These are phyloP conservation scores for Catocala sponsa DNA, from an alignment of 2,888 invertebrate genomes.

Conservation along the genomic window DNA sequence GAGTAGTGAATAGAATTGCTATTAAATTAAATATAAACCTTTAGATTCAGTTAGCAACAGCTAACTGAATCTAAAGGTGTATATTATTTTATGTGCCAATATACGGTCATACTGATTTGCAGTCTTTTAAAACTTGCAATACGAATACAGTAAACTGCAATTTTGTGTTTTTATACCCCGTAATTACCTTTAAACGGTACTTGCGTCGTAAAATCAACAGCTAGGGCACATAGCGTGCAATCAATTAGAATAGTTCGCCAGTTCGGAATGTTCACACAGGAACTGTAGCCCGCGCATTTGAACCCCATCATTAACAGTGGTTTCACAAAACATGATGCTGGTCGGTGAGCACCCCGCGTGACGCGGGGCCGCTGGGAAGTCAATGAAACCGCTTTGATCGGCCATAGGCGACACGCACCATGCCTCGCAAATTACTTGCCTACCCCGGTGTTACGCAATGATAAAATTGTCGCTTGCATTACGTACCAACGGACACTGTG, in stretches of 20 bases:
- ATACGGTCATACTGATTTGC: background rate
- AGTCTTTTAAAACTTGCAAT: background rate
- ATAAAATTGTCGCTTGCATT: slow-evolving; percentile 75
- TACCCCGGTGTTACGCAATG: slow-evolving; percentile 75
- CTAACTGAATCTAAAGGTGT: too few species aligned
- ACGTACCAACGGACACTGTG: slow-evolving; percentile 43
- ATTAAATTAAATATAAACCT: too few species aligned
- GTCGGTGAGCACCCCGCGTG: slow-evolving; percentile 65
- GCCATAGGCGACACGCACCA: slow-evolving; percentile 77
- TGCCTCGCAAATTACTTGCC: slow-evolving; percentile 77
- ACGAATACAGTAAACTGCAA: slow-evolving; percentile 21
- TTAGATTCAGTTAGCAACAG: too few species aligned
- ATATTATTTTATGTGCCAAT: too few species aligned
- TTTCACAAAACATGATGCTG: slow-evolving; percentile 45
- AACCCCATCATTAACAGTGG: slow-evolving; percentile 55
- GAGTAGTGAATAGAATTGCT: too few species aligned
- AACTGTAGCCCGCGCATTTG: slow-evolving; percentile 50
- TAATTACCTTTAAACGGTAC: slow-evolving; percentile 25
- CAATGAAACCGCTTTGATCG: slow-evolving; percentile 60
- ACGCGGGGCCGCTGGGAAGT: slow-evolving; percentile 60
- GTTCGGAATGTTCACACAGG: slow-evolving; percentile 56
- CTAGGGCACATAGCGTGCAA: slow-evolving; percentile 11
- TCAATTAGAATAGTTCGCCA: slow-evolving; percentile 45
- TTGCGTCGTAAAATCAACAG: slow-evolving; percentile 13
- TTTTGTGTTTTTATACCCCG: slow-evolving; percentile 36